A percentile compares a stretch with the other conserved stretches of the same genome.
Conservation (phyloP, 2,888 invertebrate genomes). For the Rhogogaster chlorosoma region DNA sequence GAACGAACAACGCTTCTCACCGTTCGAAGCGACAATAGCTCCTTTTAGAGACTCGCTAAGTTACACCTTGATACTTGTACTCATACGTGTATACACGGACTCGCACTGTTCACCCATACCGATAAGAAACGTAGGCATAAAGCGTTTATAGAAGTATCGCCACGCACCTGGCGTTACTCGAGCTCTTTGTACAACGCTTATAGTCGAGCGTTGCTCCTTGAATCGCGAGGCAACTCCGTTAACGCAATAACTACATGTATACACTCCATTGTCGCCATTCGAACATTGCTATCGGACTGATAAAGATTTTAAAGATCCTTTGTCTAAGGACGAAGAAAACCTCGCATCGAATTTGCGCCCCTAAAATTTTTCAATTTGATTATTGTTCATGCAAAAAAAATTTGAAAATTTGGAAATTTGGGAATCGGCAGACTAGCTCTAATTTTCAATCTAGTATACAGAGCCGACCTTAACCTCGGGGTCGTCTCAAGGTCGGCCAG, state of each 20-base stretch:
- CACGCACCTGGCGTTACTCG: slow-evolving; percentile 31
- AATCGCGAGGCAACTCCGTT: slow-evolving; percentile 8
- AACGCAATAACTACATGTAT: neutral
- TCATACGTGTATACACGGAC: neutral
- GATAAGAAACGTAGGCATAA: neutral
- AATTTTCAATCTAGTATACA: neutral
- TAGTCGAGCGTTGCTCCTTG: slow-evolving; percentile 17
- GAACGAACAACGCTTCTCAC: slow-evolving; percentile 30
- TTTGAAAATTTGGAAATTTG: neutral
- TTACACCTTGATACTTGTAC: neutral
- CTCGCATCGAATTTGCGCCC: neutral
- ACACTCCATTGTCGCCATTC: neutral
- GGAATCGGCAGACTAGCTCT: neutral
- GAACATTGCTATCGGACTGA: neutral
- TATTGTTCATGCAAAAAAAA: too few relatives aligned
- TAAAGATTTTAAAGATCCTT: neutral
- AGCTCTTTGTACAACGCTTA: neutral
- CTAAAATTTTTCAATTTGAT: too few relatives aligned
- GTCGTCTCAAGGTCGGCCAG: slow-evolving; percentile 31
- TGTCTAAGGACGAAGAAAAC: neutral
- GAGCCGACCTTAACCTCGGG: slow-evolving; percentile 28
- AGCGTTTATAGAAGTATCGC: neutral
- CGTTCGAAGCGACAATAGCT: slow-evolving; percentile 15
- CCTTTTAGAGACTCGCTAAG: slow-evolving; percentile 12
- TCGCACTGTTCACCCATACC: neutral